Evolutionary conservation across 2,113 vertebrate genomes (phyloP).

Genomic region (Nibea albiflora): DNA sequence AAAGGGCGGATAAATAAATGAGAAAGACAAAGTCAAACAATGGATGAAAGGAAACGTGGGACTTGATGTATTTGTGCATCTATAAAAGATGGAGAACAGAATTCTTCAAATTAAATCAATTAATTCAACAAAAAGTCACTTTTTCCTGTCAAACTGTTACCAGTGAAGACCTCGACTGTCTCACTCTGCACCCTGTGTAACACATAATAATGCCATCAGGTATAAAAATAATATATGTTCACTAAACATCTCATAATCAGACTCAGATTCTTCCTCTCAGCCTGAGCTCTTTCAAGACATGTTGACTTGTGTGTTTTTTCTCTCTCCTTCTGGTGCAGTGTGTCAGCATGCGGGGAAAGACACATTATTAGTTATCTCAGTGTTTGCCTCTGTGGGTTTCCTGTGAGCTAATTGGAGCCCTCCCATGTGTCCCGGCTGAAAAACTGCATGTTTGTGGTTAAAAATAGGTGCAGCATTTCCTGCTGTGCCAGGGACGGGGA

Average conservation of each 20-base stretch:
- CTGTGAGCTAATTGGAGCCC: slow-evolving; percentile 82
- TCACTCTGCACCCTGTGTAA: not conserved
- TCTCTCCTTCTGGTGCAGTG: slow-evolving; percentile 48
- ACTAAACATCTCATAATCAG: not conserved
- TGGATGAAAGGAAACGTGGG: not conserved
- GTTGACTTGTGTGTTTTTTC: not conserved
- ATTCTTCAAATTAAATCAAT: not conserved
- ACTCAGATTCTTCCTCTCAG: not conserved
- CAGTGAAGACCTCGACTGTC: too few relatives aligned
- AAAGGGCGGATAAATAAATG: not conserved
- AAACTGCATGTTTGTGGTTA: slow-evolving; percentile 80
- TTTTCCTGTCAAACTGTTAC: not conserved
- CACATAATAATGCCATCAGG: not conserved
- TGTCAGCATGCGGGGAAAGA: slow-evolving; percentile 65
- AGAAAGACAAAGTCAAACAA: not conserved
- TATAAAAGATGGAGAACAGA: not conserved
- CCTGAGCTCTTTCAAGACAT: slow-evolving; percentile 31
- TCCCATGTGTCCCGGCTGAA: slow-evolving; percentile 80
- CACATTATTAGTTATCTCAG: slow-evolving; percentile 77
- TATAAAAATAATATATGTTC: not conserved
- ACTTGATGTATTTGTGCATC: not conserved
- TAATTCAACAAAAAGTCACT: not conserved
- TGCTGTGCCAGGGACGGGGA: slow-evolving; percentile 69
- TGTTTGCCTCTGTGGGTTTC: slow-evolving; percentile 83
- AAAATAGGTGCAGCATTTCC: slow-evolving; percentile 82